Base-by-base conservation (phyloP, 2,797 vertebrate genomes). In the Discoglossus pictus region DNA sequence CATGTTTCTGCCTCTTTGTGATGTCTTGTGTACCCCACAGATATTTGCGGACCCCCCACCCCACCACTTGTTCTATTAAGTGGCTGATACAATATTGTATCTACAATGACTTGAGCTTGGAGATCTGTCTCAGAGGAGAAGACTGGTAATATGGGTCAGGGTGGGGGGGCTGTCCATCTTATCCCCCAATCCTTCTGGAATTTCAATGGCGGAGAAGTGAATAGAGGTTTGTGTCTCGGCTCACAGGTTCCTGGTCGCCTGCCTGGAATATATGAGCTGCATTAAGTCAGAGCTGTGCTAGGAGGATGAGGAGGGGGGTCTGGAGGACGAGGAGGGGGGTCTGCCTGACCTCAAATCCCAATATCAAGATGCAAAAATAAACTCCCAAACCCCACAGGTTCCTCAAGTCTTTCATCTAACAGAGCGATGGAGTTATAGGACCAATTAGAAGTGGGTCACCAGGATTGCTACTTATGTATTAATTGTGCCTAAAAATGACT, bases 401-500 rank as follows among this genome's bases (percentile, higher is more conserved):
- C 43, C 50, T 8, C 2, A 31, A 50, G 23, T 39, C 51, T 56
- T 50, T 70, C 42, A 63, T 68, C 50, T 55, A 56, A n/a, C n/a
- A 48, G 54, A 46, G 13, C 25, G 24, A 62, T 25, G 48, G 40
- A 63, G 63, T 69, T 69, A 61, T 17, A 54, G 27, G 67, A 17
- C 35, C 67, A 50, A 56, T 62, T 55, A 62, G 12, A 70, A 56
- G 34, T 70, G 67, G 67, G 60, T 70, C 51, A 70, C 42, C 42
- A 63, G 62, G n/a, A n/a, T n/a, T n/a, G n/a, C 55, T 42, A 69
- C 50, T 50, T 35, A 56, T 42, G 23, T 63, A 56, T 56, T 70
- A 70, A 70, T 70, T 70, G 67, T 55, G 67, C 51, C 67, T 69
- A 56, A 70, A 63, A 70, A 52, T 70, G n/a, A 53, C 18, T 6